These are phyloP conservation scores for Prinia subflava DNA, from an alignment of 2,113 vertebrate genomes.

Conservation along the genomic window DNA sequence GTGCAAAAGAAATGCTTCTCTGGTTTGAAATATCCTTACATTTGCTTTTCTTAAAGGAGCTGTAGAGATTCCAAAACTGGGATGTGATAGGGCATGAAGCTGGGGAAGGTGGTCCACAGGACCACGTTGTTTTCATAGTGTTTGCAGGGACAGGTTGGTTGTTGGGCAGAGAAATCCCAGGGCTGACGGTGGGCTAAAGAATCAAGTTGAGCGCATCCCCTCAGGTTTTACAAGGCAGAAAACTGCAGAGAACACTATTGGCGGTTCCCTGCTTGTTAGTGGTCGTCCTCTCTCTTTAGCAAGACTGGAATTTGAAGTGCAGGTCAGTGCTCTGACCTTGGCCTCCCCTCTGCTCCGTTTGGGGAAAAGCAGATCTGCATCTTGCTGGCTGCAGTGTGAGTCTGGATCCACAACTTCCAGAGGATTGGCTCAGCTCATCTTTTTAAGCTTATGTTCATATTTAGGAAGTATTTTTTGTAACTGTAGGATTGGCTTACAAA, in stretches of 20 bases:
- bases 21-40: neutral
- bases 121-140: neutral
- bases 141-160: neutral
- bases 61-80: neutral
- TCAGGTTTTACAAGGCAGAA: neutral
- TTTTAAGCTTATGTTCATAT: neutral
- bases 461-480: neutral
- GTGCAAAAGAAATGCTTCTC: neutral
- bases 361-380: neutral
- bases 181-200: neutral
- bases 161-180: neutral
- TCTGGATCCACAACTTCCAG: neutral
- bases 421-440: neutral
- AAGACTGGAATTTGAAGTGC: neutral
- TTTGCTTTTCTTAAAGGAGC: neutral
- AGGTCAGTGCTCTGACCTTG: neutral
- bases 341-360: neutral
- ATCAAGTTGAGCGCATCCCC: accelerated
- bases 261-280: neutral
- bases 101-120: neutral
- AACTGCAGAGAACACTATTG: neutral
- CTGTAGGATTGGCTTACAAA: neutral
- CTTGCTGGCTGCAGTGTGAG: neutral
- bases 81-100: neutral
- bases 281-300: accelerated